Evolutionary conservation across 2,113 vertebrate species (phyloP).

Genomic region (Choloepus hoffmanni): DNA sequence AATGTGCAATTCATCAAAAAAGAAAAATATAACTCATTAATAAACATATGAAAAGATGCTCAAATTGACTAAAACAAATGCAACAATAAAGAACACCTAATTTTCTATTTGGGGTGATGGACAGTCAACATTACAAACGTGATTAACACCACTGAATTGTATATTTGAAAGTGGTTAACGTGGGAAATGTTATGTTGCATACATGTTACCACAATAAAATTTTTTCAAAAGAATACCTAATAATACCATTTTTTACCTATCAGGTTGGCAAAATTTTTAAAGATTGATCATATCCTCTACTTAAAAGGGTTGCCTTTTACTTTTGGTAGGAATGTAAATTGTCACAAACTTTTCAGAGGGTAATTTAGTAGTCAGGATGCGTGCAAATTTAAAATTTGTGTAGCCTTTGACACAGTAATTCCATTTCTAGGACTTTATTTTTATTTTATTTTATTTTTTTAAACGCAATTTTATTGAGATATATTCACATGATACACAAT

Average conservation of each 20-base stretch:
- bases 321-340: constrained; percentile 32
- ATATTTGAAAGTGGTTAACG: too few relatives aligned
- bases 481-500: too few relatives aligned
- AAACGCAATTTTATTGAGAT: too few relatives aligned
- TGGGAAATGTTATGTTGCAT: too few relatives aligned
- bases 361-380: not conserved
- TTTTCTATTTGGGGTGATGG: too few relatives aligned
- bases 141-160: too few relatives aligned
- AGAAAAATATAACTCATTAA: constrained; percentile 7
- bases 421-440: not conserved
- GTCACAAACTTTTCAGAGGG: not conserved
- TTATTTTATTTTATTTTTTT: too few relatives aligned
- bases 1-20: constrained; percentile 14
- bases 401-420: not conserved
- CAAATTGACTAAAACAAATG: constrained; percentile 6
- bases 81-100: not conserved
- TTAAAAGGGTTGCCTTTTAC: not conserved
- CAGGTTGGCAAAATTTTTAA: constrained; percentile 3
- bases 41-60: constrained; percentile 11
- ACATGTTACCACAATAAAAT: too few relatives aligned
- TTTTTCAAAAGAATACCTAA: not conserved
- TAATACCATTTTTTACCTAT: constrained; percentile 1
- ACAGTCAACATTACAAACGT: too few relatives aligned
- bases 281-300: constrained; percentile 20
- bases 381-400: constrained; percentile 15